Base-by-base conservation (phyloP, 2,113 vertebrate genomes). In the Menidia beryllina region DNA sequence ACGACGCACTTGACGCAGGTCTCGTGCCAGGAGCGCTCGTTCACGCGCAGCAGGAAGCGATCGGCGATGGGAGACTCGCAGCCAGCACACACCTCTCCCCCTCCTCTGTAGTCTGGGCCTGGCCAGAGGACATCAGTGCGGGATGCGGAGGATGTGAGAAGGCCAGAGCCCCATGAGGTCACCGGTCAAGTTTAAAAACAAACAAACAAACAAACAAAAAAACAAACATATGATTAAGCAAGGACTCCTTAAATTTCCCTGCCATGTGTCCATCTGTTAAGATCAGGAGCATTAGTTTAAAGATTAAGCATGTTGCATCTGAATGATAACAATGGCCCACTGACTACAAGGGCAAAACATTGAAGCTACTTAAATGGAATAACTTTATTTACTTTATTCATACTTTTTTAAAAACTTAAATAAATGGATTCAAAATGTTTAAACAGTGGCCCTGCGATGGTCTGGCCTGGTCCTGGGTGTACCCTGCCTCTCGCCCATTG, bases 21-120 rank as follows among this genome's bases (percentile, higher is more conserved):
- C 79, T 97, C 96, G 34, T 97, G 96, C 96, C 96, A 97, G 6
- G 95, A 96, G 20, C 94, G 90, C 76, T 96, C 96, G 48, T 96
- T 96, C 59, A 96, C 95, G 1, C 95, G 91, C 88, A 97, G 89
- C 41, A 97, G 93, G 91, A 96, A 97, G 27, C 95, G 95, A 83
- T 97, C 96, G 0, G 94, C 93, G 72, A 97, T 97, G 65, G 95
- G 92, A 59, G 91, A 91, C 75, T 94, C 93, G 21, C 96, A 97
- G 43, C 95, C 96, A 0, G 96, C 95, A 3, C 96, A 97, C 72
- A 95, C 86, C 82, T 96, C 95, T 69, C 93, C 91, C 52, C 93
- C 93, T 48, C 88, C 90, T 27, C 91, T 85, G 84, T 88, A 95
- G 61, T 95, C 95, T 4, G 94, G 85, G 76, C 89, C 94, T 92